A percentile compares a stretch with the other conserved stretches of the same genome.
phyloP scores from a whole-genome alignment of 2,888 invertebrate genomes.

The Brachyopa scutellaris region DNA sequence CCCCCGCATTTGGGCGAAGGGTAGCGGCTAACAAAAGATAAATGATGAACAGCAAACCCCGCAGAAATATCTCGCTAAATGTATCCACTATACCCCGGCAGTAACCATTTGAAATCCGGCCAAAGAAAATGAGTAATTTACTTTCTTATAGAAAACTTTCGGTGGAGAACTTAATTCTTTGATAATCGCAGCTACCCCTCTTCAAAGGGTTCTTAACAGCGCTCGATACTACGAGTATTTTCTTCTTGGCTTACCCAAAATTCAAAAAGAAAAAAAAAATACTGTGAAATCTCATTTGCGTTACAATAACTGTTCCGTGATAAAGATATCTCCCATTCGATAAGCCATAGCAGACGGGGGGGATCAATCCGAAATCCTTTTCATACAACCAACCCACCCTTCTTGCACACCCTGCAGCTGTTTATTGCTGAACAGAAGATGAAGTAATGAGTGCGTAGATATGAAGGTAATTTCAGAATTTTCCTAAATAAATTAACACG shows the following conservation, averaged over 20 bases:
- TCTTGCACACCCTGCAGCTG: conserved; percentile 30
- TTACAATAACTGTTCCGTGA: conserved; percentile 65
- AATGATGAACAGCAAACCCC: conserved; percentile 67
- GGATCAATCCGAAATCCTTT: conserved; percentile 63
- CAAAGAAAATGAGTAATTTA: conserved; percentile 71
- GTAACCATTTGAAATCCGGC: conserved; percentile 48
- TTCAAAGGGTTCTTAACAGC: conserved; percentile 61
- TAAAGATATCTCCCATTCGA: conserved; percentile 68
- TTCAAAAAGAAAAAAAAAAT: conserved; percentile 40
- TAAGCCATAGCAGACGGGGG: conserved; percentile 19
- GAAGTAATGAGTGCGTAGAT: neutral
- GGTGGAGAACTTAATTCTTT: conserved; percentile 68
- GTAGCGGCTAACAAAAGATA: conserved; percentile 67
- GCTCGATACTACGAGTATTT: conserved; percentile 23
- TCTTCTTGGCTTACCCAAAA: conserved; percentile 15
- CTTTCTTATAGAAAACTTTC: conserved; percentile 58
- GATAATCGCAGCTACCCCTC: conserved; percentile 69
- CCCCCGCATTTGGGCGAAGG: neutral
- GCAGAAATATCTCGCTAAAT: conserved; percentile 59
- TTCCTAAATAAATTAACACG: conserved; percentile 71
- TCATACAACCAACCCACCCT: conserved; percentile 9
- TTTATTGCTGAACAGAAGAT: neutral
- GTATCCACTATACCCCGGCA: conserved; percentile 8
- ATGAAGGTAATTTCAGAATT: conserved; percentile 61
- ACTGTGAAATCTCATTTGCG: conserved; percentile 70